Evolutionary conservation across 1,140 invertebrate species (phyloP).

Genomic region (Drosophila yakuba): DNA sequence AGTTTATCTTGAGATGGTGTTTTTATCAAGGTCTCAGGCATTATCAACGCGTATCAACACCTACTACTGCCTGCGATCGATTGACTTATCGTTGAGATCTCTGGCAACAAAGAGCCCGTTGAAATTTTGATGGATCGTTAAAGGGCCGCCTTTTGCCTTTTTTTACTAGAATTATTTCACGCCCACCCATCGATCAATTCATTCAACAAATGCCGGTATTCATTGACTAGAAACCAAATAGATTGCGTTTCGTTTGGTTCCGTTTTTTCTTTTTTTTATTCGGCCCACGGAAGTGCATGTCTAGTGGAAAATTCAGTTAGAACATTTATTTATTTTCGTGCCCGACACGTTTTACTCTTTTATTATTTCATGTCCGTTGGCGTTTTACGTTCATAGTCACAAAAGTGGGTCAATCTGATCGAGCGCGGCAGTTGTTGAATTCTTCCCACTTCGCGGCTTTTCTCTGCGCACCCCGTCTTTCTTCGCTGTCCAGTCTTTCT

Average conservation of each 20-base stretch:
- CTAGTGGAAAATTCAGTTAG: conserved; percentile 38
- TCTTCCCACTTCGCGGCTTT: conserved; percentile 15
- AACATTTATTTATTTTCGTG: conserved; percentile 48
- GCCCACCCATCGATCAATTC: conserved; percentile 5
- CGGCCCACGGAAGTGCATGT: conserved; percentile 50
- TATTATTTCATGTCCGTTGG: conserved; percentile 5
- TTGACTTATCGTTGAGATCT: conserved; percentile 7
- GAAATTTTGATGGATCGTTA: conserved; percentile 24
- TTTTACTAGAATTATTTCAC: not conserved
- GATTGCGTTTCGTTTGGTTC: not conserved
- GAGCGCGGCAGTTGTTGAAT: conserved; percentile 15
- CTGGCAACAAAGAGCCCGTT: conserved; percentile 1
- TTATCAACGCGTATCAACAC: conserved; percentile 22
- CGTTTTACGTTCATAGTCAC: not conserved
- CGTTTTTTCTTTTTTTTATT: conserved; percentile 1
- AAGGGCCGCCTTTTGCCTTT: conserved; percentile 6
- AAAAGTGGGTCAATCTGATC: conserved; percentile 37
- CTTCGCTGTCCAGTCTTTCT: not conserved
- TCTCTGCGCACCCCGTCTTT: not conserved
- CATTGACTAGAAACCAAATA: conserved; percentile 7
- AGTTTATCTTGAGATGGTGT: not conserved
- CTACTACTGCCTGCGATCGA: conserved; percentile 12
- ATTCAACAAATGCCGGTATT: conserved; percentile 4
- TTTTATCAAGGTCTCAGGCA: not conserved
- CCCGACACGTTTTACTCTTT: conserved; percentile 5